Evolutionary conservation across 2,113 vertebrate genomes (phyloP), one percentile per base, ranked within the genome.

Genomic region (Jaculus jaculus): DNA sequence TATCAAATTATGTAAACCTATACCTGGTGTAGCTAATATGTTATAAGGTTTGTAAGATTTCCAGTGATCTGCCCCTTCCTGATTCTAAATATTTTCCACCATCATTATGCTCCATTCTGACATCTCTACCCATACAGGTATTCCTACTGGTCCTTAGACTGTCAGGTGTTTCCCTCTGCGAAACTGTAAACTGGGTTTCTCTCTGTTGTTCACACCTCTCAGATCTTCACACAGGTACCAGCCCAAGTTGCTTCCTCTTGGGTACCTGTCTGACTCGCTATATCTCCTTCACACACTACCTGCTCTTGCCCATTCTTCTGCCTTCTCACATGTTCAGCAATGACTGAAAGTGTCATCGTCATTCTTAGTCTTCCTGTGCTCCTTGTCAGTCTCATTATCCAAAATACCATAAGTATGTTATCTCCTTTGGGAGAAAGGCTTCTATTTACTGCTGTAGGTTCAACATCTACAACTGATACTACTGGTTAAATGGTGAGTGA

Each of bases 81-180:
- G 1, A 24, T 30, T 42, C 51, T 72, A 17, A 42, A 39, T 15
- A 24, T 54, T 16, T 0, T 61, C 58, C 6, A 51, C 32, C 5
- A 18, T 12, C 7, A 1, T 18, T 30, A 2, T 54, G 37, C 39
- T 32, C 28, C 15, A 1, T 0, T 6, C n/a, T 3, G 37, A 47
- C 51, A 11, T 34, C 6, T 47, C 3, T 3, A 32, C 39, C 9
- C 34, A 72, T n/a, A 23, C 1, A 0, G 5, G 17, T 18, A 3
- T 34, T 77, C 30, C 54, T 5, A 1, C 34, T 28, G n/a, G 6
- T 63, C 47, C 39, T 77, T 32, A 54, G 58, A 34, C 4, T 16
- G 3, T 5, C 12, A 7, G 73, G 23, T 42, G 3, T 61, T 85
- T 24, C 13, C 20, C 13, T 51, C 47, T 21, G 17, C 8, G 9